Percentiles rank a stretch among this genome's conserved stretches.
These are phyloP conservation scores for Centroberyx gerrardi DNA, from an alignment of 2,797 vertebrate genomes.

Conservation along the genomic window DNA sequence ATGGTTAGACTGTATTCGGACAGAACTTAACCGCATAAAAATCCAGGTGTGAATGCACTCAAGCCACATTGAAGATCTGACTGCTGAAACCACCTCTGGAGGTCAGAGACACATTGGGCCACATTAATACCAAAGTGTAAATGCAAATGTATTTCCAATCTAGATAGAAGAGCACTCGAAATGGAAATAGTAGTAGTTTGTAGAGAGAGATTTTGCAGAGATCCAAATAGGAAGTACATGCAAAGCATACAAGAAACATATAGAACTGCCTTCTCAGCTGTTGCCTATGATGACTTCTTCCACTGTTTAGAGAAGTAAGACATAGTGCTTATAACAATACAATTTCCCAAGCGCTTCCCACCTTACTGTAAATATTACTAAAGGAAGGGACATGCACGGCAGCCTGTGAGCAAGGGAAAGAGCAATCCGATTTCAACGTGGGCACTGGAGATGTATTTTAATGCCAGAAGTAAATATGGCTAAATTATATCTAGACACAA, in stretches of 20 bases:
- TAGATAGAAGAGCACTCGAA: no score
- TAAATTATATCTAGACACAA: not conserved
- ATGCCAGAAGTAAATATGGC: not conserved
- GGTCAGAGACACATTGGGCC: no score
- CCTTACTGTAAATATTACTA: slow-evolving; percentile 23
- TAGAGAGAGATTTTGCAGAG: no score
- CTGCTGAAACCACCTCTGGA: no score
- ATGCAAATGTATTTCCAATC: no score
- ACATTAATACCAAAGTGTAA: no score
- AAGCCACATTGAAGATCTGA: no score
- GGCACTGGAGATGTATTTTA: slow-evolving; percentile 4
- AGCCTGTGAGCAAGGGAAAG: slow-evolving; percentile 14
- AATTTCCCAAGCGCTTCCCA: not conserved
- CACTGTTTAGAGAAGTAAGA: not conserved
- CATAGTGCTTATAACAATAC: not conserved
- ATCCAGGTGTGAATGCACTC: not conserved
- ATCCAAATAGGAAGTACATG: no score
- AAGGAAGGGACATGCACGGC: not conserved
- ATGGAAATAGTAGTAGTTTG: no score
- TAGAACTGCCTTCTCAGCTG: slow-evolving; percentile 16
- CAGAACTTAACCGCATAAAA: no score
- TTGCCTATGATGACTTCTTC: slow-evolving; percentile 11
- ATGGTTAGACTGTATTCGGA: not conserved
- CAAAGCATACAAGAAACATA: no score
- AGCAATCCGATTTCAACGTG: not conserved